Base-by-base conservation (phyloP, 2,888 invertebrate species). In the Lasiommata megera region DNA sequence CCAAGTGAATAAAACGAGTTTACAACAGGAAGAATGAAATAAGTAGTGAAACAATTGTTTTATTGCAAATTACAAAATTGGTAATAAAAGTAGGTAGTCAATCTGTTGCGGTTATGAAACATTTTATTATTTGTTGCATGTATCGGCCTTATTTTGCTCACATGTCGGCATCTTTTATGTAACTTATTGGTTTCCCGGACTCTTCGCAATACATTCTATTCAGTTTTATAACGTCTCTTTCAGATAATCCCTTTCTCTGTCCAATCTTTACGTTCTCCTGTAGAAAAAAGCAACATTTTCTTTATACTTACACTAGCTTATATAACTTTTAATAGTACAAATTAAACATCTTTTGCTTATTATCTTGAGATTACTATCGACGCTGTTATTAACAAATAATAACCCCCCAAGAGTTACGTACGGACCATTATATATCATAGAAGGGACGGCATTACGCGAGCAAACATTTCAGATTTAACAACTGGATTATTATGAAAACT, bases 141-240 rank as follows among this genome's bases (percentile, higher is more conserved):
- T 16, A 14, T 31, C 28, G 38, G 23, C 51, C 29, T 36, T n/a
- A 47, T 31, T 43, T 46, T 50, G 8, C 14, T 34, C 14, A 9
- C 11, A 11, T 44, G 36, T 23, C 40, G 47, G 28, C 58, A 57
- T 46, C 43, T 50, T 7, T 37, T 16, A 63, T 50, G 36, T 56
- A 55, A 52, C 58, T 61, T 18, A 61, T 47, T 37, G 54, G 61
- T 54, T 63, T 70, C 48, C 69, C 63, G n/a, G 60, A 57, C 54
- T 73, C 70, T 34, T 66, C 65, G 58, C 88, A 89, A 60, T 89
- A 89, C 89, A 89, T 89, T 76, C 71, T 84, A 50, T 82, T 84
- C 17, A 89, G 62, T 63, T 90, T 90, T 16, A 71, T 18, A 56
- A 88, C 70, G 63, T 90, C 89, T 31, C 78, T 78, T 54, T 82